A percentile compares a stretch with the other conserved stretches of the same genome.
These are phyloP conservation scores for Ctenochaetus hawaiiensis DNA, from an alignment of 2,797 vertebrate genomes.

Conservation along the genomic window DNA sequence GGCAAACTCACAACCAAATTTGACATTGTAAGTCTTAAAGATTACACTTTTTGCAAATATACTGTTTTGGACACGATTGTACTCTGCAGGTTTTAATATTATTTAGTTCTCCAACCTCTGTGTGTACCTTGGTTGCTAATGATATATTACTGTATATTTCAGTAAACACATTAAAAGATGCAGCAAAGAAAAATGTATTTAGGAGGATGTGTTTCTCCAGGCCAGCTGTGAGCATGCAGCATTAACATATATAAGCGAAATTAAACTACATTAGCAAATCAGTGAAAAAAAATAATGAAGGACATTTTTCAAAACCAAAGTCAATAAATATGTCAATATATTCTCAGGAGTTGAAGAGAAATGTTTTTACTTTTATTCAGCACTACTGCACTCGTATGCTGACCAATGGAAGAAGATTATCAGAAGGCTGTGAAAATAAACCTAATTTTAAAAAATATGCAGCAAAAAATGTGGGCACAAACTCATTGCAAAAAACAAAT, in stretches of 20 bases:
- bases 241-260: not conserved
- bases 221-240: not conserved
- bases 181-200: conserved; percentile 35
- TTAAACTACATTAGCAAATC: conserved; percentile 9
- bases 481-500: not conserved
- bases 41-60: not conserved
- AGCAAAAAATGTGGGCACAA: not conserved
- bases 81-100: conserved; percentile 9
- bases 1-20: not conserved
- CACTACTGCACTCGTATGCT: not conserved
- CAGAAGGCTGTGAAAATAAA: not conserved
- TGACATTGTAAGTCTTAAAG: not conserved
- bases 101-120: conserved; percentile 4
- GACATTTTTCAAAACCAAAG: not conserved
- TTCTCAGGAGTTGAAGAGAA: not conserved
- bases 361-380: not conserved
- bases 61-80: not conserved
- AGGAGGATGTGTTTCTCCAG: not conserved
- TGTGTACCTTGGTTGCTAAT: conserved; percentile 19
- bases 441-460: not conserved
- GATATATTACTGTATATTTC: not conserved
- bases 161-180: conserved; percentile 19
- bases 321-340: not conserved
- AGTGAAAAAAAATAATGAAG: not conserved
- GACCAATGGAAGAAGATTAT: not conserved